These are phyloP conservation scores for Melanerpes formicivorus DNA, from an alignment of 2,113 vertebrate species.

Conservation along the genomic window DNA sequence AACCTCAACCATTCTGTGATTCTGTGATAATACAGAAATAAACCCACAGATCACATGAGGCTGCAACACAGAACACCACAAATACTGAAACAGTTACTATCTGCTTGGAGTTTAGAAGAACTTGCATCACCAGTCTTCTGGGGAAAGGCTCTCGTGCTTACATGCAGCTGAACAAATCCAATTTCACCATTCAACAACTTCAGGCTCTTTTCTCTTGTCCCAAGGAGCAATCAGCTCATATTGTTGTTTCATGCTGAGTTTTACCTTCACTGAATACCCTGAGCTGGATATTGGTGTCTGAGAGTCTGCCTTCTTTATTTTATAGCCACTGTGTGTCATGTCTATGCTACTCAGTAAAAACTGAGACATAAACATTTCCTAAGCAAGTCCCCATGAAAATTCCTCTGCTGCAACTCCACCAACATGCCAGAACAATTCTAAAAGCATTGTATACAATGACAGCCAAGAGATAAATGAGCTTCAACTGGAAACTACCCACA, in stretches of 20 bases:
- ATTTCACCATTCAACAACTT: background rate
- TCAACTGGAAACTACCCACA: background rate
- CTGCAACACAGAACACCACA: no score
- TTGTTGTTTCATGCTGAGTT: background rate
- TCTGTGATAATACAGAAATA: no score
- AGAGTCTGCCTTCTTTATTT: background rate
- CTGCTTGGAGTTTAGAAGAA: no score
- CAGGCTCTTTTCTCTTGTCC: background rate
- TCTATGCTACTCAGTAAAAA: conserved; percentile 3
- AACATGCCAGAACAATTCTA: background rate
- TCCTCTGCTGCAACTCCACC: background rate
- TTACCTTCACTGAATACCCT: background rate
- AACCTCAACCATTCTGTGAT: no score
- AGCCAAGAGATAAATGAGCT: background rate
- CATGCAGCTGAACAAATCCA: no score
- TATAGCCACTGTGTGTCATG: background rate
- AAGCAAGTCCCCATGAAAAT: background rate
- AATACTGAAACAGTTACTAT: background rate
- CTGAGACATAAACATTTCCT: conserved; percentile 1
- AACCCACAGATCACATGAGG: no score
- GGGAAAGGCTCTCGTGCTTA: no score
- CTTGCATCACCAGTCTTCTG: no score
- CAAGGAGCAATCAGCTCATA: background rate
- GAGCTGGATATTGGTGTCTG: background rate
- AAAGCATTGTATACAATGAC: background rate